phyloP scores from a whole-genome alignment of 2,113 vertebrate genomes.

The Dasypus novemcinctus region DNA sequence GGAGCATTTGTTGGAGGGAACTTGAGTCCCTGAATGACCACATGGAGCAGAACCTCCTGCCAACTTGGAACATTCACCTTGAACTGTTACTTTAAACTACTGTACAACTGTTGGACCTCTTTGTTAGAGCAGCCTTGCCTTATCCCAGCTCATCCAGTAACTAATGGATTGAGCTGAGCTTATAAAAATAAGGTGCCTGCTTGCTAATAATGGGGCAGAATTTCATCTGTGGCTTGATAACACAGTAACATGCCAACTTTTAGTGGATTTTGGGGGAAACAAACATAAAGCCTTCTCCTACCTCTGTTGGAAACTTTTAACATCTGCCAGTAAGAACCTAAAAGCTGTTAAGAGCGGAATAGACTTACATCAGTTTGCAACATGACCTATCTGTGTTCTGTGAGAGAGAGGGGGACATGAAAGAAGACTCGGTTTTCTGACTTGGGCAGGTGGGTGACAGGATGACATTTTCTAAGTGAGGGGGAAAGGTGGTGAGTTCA shows the following conservation, averaged over 20 bases:
- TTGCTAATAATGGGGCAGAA: neutral
- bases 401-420: neutral
- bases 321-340: neutral
- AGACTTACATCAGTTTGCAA: neutral
- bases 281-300: neutral
- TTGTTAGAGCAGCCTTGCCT: neutral
- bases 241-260: neutral
- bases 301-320: neutral
- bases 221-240: neutral
- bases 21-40: neutral
- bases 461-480: neutral
- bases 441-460: neutral
- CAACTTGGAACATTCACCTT: neutral
- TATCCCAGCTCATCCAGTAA: neutral
- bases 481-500: neutral
- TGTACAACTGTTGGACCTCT: neutral
- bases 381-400: neutral
- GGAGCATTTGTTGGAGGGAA: neutral
- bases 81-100: neutral
- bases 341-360: neutral
- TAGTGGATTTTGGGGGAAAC: neutral
- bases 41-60: neutral
- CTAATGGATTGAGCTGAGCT: neutral
- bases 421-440: neutral
- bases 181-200: neutral